phyloP scores from a whole-genome alignment of 2,113 vertebrate genomes.

The Rhynchopsitta pachyrhyncha region DNA sequence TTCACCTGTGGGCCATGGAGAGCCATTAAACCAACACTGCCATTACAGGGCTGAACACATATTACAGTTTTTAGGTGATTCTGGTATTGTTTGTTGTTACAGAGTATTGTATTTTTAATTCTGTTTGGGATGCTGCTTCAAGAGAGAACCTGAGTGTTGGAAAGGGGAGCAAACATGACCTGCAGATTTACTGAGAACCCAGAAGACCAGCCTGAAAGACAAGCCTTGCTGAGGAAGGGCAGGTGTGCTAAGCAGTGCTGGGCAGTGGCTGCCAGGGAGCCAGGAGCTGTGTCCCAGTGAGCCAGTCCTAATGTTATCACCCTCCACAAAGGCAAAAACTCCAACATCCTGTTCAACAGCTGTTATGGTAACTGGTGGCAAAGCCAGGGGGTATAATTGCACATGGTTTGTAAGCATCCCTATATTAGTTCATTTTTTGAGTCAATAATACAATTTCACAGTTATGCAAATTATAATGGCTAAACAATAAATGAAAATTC shows the following conservation, averaged over 20 bases:
- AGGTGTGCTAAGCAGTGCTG: background rate
- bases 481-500: background rate
- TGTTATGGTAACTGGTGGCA: background rate
- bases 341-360: background rate
- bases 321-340: background rate
- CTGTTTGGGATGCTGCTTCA: background rate
- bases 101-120: background rate
- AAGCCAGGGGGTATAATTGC: background rate
- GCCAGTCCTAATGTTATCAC: background rate
- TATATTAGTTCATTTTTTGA: background rate
- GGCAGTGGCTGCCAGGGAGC: background rate
- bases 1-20: background rate
- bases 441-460: background rate
- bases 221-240: background rate
- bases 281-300: background rate
- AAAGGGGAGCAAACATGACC: background rate
- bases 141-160: background rate
- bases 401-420: background rate
- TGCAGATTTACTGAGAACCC: background rate
- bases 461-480: background rate
- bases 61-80: background rate
- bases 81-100: background rate
- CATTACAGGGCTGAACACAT: background rate
- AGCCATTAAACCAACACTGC: background rate
- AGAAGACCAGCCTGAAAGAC: background rate